Percentiles rank a stretch among this genome's conserved stretches.
These are phyloP conservation scores for Micromys minutus DNA, from an alignment of 2,113 vertebrate species.

Conservation along the genomic window DNA sequence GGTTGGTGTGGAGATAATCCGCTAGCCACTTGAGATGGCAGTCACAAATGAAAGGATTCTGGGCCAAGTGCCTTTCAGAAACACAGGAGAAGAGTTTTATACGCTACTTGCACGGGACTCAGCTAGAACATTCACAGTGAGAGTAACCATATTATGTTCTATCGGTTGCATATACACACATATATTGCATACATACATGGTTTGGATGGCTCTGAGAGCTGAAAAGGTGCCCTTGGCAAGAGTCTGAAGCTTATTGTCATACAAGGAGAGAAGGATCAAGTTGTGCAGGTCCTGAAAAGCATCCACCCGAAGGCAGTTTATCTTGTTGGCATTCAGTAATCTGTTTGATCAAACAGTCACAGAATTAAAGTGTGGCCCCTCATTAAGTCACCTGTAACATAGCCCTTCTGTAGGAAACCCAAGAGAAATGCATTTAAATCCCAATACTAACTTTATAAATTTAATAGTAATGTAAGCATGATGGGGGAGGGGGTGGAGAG, in stretches of 20 bases:
- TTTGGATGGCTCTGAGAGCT: slow-evolving; percentile 96
- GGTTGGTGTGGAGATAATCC: slow-evolving; percentile 99
- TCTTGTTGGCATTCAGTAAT: slow-evolving; percentile 99
- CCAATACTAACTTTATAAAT: background rate
- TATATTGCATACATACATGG: slow-evolving; percentile 91
- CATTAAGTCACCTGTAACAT: slow-evolving; percentile 42
- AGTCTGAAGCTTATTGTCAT: slow-evolving; percentile 99
- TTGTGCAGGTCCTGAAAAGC: slow-evolving; percentile 99
- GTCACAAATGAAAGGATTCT: slow-evolving; percentile 99
- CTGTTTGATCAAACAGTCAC: slow-evolving; percentile 86
- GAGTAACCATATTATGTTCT: background rate
- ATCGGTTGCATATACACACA: too few relatives aligned
- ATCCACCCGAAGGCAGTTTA: slow-evolving; percentile 97
- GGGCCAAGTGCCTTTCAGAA: slow-evolving; percentile 95
- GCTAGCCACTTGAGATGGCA: slow-evolving; percentile 99
- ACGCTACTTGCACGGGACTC: slow-evolving; percentile 73
- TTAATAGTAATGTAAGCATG: background rate
- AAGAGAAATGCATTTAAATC: background rate
- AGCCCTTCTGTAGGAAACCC: slow-evolving; percentile 21
- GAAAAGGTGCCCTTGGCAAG: slow-evolving; percentile 98
- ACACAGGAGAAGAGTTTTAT: slow-evolving; percentile 79
- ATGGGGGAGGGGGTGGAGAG: background rate
- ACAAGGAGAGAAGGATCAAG: slow-evolving; percentile 97
- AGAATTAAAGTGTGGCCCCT: slow-evolving; percentile 60
- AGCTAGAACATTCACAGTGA: slow-evolving; percentile 48